Conservation (phyloP, 2,797 vertebrate genomes). For the Dallia pectoralis region DNA sequence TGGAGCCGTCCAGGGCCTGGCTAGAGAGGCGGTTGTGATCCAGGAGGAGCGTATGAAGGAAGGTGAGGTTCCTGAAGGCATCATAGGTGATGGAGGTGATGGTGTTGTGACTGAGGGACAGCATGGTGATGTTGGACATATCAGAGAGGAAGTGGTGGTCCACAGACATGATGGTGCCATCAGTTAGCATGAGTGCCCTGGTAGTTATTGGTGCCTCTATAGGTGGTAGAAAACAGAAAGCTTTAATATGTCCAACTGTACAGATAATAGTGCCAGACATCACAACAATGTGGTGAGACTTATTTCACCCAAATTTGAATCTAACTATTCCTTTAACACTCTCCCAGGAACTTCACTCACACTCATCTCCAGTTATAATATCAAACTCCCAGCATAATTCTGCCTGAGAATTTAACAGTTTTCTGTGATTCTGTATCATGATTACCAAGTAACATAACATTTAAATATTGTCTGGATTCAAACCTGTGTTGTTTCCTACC, state of each 20-base stretch:
- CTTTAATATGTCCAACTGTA: neutral
- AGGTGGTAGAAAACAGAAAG: neutral
- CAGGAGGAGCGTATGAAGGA: slow-evolving; percentile 70
- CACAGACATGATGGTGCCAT: slow-evolving; percentile 72
- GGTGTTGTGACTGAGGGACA: slow-evolving; percentile 75
- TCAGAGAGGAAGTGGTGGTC: slow-evolving; percentile 65
- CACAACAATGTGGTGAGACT: neutral
- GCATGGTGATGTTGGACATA: slow-evolving; percentile 70
- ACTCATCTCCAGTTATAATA: too few relatives aligned
- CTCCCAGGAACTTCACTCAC: too few relatives aligned
- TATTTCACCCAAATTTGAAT: neutral
- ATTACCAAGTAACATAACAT: too few relatives aligned
- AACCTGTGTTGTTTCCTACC: slow-evolving; percentile 52
- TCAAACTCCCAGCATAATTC: too few relatives aligned
- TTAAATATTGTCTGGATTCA: too few relatives aligned
- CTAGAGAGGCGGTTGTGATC: slow-evolving; percentile 77
- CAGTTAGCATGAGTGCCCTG: slow-evolving; percentile 73
- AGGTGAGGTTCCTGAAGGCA: slow-evolving; percentile 69
- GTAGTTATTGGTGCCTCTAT: slow-evolving; percentile 71
- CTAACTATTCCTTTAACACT: too few relatives aligned
- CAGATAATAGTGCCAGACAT: neutral
- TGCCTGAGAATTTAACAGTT: too few relatives aligned
- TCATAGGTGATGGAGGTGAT: slow-evolving; percentile 65
- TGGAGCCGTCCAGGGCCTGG: slow-evolving; percentile 61
- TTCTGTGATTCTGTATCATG: too few relatives aligned